These are phyloP conservation scores for Lates japonicus DNA, from an alignment of 2,797 vertebrate species.

Conservation along the genomic window DNA sequence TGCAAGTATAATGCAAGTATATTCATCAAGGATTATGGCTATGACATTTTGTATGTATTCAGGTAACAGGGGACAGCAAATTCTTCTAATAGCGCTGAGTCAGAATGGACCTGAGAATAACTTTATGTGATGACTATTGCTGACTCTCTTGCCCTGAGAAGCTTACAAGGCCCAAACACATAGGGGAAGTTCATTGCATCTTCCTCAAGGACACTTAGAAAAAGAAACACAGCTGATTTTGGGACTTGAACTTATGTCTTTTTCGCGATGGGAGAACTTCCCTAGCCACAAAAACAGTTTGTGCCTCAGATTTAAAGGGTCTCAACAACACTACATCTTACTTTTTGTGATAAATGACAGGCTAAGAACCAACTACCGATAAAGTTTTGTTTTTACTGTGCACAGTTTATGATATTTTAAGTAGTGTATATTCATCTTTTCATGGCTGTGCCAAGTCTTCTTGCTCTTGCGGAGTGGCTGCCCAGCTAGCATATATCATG, in stretches of 20 bases:
- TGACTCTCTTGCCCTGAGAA: conserved; percentile 13
- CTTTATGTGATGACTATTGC: conserved; percentile 35
- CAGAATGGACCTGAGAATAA: conserved; percentile 53
- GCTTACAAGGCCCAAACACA: conserved; percentile 15
- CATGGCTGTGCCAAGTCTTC: conserved; percentile 54
- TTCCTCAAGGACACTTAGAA: conserved; percentile 25
- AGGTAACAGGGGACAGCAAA: conserved; percentile 64
- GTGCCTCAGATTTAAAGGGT: conserved; percentile 40
- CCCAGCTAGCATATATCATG: conserved; percentile 80
- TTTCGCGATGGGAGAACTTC: conserved; percentile 22
- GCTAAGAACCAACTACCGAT: conserved; percentile 70
- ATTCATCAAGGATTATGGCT: conserved; percentile 77
- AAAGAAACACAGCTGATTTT: conserved; percentile 1
- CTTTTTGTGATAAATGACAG: conserved; percentile 64
- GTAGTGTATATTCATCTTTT: conserved; percentile 78
- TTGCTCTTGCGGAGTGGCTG: conserved; percentile 49
- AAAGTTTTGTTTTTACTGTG: conserved; percentile 80
- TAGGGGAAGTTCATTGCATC: conserved; percentile 17
- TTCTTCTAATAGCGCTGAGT: conserved; percentile 62
- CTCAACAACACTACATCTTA: conserved; percentile 57
- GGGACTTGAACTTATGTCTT: conserved; percentile 16
- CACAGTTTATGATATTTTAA: conserved; percentile 81
- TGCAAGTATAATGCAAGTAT: conserved; percentile 76
- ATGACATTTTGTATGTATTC: conserved; percentile 67
- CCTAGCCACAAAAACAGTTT: conserved; percentile 27